A percentile compares a stretch with the other conserved stretches of the same genome.
These are phyloP conservation scores for Ophion obscuratus DNA, from an alignment of 2,888 invertebrate species.

Conservation along the genomic window DNA sequence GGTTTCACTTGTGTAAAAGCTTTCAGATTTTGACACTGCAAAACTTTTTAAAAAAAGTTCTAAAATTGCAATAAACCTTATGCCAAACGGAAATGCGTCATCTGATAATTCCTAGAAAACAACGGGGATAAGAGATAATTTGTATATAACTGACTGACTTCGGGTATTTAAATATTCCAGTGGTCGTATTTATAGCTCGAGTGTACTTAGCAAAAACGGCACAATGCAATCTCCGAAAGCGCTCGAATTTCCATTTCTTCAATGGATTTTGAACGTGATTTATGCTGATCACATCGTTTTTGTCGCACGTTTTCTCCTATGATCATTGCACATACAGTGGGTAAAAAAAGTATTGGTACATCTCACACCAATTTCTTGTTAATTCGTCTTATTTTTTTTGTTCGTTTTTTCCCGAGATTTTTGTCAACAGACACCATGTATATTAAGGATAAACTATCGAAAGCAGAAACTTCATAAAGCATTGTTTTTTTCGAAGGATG, in stretches of 20 bases:
- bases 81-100: neutral
- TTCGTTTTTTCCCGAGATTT: no score
- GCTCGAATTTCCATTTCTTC: neutral
- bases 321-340: neutral
- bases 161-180: no score
- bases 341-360: no score
- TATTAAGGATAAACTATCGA: no score
- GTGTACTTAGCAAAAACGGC: neutral
- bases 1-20: neutral
- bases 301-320: neutral
- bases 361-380: no score
- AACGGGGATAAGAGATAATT: neutral
- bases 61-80: neutral
- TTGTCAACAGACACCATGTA: no score
- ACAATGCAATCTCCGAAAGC: neutral
- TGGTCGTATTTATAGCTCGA: neutral
- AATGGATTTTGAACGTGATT: neutral
- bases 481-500: no score
- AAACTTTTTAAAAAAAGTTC: neutral
- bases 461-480: no score
- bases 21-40: neutral
- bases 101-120: neutral
- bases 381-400: no score
- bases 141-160: neutral
- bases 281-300: neutral